Evolutionary conservation across 2,888 invertebrate genomes (phyloP).

Genomic region (Cryptophagus acutangulus): DNA sequence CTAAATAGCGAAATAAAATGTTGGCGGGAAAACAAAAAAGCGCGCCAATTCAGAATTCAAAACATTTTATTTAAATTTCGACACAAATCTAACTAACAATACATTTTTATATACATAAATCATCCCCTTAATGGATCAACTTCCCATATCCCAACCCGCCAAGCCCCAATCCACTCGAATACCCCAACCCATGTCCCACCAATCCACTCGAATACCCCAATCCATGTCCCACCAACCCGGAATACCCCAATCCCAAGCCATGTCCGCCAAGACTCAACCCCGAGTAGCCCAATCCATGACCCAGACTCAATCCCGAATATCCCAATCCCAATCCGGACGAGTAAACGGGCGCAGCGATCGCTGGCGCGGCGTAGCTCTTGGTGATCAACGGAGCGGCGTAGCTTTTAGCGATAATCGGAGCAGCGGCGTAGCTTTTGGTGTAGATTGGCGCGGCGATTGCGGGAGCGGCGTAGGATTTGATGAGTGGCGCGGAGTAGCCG

Average conservation of each 20-base stretch:
- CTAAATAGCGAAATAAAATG: too few species aligned
- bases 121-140: constrained; percentile 18
- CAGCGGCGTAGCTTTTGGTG: constrained; percentile 15
- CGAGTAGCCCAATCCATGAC: constrained; percentile 3
- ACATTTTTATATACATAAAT: constrained; percentile 5
- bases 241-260: constrained; percentile 17
- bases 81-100: too few species aligned
- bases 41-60: too few species aligned
- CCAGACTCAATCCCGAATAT: constrained; percentile 16
- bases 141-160: constrained; percentile 20
- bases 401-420: constrained; percentile 14
- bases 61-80: too few species aligned
- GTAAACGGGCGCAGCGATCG: constrained; percentile 15
- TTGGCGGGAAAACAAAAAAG: too few species aligned
- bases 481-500: constrained; percentile 18
- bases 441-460: constrained; percentile 16
- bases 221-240: constrained; percentile 12
- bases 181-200: constrained; percentile 16
- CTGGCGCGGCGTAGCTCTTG: constrained; percentile 6
- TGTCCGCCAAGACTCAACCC: background rate
- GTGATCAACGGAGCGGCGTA: constrained; percentile 14
- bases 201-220: constrained; percentile 15
- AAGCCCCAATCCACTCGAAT: constrained; percentile 14
- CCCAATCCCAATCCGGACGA: too few species aligned
- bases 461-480: constrained; percentile 16